A percentile compares a stretch with the other conserved stretches of the same genome.
Conservation (phyloP, 2,888 invertebrate genomes). For the Eretmocerus hayati region DNA sequence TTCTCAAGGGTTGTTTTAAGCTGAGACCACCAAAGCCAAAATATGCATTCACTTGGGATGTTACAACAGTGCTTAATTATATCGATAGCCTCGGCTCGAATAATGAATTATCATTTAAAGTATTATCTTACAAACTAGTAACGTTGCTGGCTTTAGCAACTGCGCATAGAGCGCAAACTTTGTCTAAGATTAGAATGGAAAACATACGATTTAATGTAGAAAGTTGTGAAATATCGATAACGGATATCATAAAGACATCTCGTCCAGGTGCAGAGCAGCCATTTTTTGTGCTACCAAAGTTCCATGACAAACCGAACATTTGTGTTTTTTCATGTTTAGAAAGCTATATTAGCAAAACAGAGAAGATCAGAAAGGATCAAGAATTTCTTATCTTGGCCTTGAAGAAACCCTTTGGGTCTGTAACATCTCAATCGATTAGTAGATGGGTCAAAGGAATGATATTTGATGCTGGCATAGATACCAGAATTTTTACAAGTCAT, state of each 20-base stretch:
- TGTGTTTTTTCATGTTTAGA: neutral
- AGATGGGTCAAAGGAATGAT: neutral
- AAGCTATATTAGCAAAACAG: neutral
- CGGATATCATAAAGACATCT: slow-evolving; percentile 1
- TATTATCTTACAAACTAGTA: no score
- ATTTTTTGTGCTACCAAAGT: no score
- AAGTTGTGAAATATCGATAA: neutral
- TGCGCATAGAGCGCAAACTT: slow-evolving; percentile 1
- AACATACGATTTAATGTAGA: neutral
- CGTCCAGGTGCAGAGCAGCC: neutral
- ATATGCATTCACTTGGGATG: neutral
- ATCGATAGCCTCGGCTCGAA: no score
- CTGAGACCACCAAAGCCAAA: neutral
- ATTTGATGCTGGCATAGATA: neutral
- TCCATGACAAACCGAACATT: neutral
- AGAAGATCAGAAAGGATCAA: neutral
- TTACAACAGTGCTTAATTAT: slow-evolving; percentile 29
- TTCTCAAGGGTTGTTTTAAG: neutral
- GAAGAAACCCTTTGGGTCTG: neutral
- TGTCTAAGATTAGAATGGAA: neutral
- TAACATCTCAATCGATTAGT: neutral
- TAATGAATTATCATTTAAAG: no score
- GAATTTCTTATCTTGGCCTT: neutral
- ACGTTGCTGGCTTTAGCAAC: neutral
- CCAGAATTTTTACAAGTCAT: neutral